Evolutionary conservation across 2,888 invertebrate genomes (phyloP), one percentile per base, ranked within the genome.

Genomic region (Frankliniella fusca): DNA sequence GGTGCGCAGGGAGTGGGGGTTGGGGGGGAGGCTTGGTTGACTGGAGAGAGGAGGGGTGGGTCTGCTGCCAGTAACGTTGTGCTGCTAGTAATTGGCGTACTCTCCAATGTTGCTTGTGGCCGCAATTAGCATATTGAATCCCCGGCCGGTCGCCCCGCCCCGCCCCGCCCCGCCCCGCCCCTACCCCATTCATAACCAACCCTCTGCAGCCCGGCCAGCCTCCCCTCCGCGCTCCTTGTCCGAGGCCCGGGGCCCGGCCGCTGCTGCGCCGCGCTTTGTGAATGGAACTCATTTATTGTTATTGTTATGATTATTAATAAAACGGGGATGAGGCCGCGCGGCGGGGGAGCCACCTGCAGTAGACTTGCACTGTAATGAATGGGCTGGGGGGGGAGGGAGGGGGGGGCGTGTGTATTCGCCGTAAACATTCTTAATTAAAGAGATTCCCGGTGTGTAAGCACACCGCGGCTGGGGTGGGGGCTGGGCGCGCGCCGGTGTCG

Each of bases 291-390:
- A 76, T 76, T 76, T 23, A 76, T 76, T 76, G 70, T 76, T 27
- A 76, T 76, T 76, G 27, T 76, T 76, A 76, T 76, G 70, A 76
- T 76, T 76, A 76, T 76, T 76, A 76, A 76, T 76, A 76, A 76
- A 76, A 76, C 70, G 70, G 38, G 70, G 23, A 76, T 23, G 70
- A 8, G 70, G 70, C 11, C 10, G 61, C 18, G 61, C 0, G 61
- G 61, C 18, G 3, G 61, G 61, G 61, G 61, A 61, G 15, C 15
- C 61, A n/a, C 15, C 15, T 15, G 61, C 11, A 61, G 15, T 18
- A 18, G 61, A 61, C 61, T 54, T 20, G 54, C 54, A 54, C 3
- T 38, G 38, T 38, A 38, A 38, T 38, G 38, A 38, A 38, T 38
- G 38, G 38, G 5, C 38, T 5, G 3, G 38, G 38, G 38, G 38